phyloP scores from a whole-genome alignment of 2,888 invertebrate genomes.

The Clanis bilineata region DNA sequence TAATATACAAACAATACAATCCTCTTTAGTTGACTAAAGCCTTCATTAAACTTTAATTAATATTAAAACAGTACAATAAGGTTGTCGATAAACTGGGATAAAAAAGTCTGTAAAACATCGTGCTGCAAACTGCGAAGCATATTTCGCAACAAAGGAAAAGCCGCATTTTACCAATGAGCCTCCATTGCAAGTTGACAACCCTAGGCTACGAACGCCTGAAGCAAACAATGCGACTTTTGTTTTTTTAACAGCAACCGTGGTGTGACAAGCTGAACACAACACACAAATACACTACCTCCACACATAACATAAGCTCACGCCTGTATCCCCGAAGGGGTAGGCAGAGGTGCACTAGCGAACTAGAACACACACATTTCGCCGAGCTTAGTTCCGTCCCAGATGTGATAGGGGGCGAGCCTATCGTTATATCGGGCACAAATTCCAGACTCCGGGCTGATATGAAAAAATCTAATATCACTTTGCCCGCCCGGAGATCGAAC shows the following conservation, averaged over 20 bases:
- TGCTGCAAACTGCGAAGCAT: conserved; percentile 13
- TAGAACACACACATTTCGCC: no score
- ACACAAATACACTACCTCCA: conserved; percentile 39
- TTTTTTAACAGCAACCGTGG: conserved; percentile 48
- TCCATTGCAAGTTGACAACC: conserved; percentile 46
- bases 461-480: no score
- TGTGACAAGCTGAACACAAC: conserved; percentile 42
- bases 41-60: conserved; percentile 6
- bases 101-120: conserved; percentile 7
- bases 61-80: neutral
- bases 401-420: no score
- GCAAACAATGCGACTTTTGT: conserved; percentile 50
- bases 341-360: no score
- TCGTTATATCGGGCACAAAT: no score
- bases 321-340: neutral
- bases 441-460: no score
- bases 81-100: neutral
- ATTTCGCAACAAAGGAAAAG: conserved; percentile 13
- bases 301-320: no score
- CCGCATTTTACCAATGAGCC: conserved; percentile 34
- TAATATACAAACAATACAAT: neutral
- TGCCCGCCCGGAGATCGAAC: no score
- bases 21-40: neutral
- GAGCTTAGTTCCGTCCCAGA: no score
- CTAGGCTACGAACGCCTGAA: conserved; percentile 36